Conservation (phyloP, 2,113 vertebrate species). For the Dasyornis broadbenti region DNA sequence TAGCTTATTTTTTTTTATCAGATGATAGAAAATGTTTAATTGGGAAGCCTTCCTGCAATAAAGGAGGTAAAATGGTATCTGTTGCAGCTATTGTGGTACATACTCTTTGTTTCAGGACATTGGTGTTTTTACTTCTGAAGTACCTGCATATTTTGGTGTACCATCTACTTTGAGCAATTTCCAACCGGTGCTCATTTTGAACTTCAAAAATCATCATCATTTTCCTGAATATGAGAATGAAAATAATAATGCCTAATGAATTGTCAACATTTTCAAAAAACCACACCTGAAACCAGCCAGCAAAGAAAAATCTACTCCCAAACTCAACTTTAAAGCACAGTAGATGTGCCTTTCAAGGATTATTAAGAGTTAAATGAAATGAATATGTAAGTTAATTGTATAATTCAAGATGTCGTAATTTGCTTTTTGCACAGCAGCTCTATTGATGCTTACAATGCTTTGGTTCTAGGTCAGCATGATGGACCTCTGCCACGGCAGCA, state of each 20-base stretch:
- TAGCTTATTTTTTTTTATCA: background rate
- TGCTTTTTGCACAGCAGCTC: background rate
- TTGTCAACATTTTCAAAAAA: background rate
- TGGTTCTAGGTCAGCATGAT: conserved; percentile 86
- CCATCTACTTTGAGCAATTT: background rate
- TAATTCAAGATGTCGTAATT: background rate
- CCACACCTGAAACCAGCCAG: background rate
- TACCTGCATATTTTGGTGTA: background rate
- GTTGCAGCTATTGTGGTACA: background rate
- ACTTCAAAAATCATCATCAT: background rate
- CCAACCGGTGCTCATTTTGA: background rate
- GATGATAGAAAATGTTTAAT: background rate
- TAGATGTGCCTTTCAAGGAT: background rate
- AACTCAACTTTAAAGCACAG: background rate
- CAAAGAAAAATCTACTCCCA: background rate
- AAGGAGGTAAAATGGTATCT: background rate
- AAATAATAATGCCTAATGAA: background rate
- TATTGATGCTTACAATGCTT: background rate
- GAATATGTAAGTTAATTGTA: background rate
- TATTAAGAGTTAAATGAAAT: background rate
- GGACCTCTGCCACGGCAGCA: conserved; percentile 94
- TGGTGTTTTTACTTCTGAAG: background rate
- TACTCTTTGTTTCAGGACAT: background rate
- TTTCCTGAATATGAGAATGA: background rate
- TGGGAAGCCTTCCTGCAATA: background rate